Evolutionary conservation across 2,888 invertebrate genomes (phyloP).

Genomic region (Chrysina gloriosa): DNA sequence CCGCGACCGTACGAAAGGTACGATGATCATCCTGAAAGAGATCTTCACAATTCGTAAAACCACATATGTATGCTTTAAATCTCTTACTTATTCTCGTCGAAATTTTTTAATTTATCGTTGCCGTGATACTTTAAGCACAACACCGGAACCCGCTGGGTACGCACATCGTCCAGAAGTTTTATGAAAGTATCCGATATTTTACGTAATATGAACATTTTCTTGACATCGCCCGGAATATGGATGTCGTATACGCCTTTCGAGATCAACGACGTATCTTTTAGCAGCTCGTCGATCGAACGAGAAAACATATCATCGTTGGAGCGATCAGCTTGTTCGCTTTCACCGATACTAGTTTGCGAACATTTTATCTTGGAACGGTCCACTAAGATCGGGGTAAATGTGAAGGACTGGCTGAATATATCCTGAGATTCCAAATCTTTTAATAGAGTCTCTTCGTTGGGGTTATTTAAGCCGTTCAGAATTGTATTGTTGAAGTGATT

Average conservation of each 20-base stretch:
- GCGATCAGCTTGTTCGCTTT: not conserved
- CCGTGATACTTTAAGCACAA: too few relatives aligned
- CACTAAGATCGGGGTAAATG: slow-evolving; percentile 8
- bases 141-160: slow-evolving; percentile 53
- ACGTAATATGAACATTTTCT: slow-evolving; percentile 55
- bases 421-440: slow-evolving; percentile 21
- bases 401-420: slow-evolving; percentile 32
- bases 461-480: not conserved
- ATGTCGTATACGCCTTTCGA: slow-evolving; percentile 32
- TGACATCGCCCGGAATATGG: not conserved
- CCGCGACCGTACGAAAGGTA: slow-evolving; percentile 52
- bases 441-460: slow-evolving; percentile 3
- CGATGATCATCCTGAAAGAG: slow-evolving; percentile 53
- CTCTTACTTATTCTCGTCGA: slow-evolving; percentile 65
- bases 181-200: slow-evolving; percentile 66
- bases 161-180: slow-evolving; percentile 63
- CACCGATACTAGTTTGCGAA: not conserved
- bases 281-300: slow-evolving; percentile 49
- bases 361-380: slow-evolving; percentile 13
- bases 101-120: too few relatives aligned
- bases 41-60: not conserved
- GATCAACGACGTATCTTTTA: slow-evolving; percentile 50
- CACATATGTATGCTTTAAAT: slow-evolving; percentile 5
- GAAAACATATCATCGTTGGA: not conserved
- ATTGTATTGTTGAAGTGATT: not conserved